These are phyloP conservation scores for Oscheius onirici DNA, from an alignment of 2,888 invertebrate genomes.

Conservation along the genomic window DNA sequence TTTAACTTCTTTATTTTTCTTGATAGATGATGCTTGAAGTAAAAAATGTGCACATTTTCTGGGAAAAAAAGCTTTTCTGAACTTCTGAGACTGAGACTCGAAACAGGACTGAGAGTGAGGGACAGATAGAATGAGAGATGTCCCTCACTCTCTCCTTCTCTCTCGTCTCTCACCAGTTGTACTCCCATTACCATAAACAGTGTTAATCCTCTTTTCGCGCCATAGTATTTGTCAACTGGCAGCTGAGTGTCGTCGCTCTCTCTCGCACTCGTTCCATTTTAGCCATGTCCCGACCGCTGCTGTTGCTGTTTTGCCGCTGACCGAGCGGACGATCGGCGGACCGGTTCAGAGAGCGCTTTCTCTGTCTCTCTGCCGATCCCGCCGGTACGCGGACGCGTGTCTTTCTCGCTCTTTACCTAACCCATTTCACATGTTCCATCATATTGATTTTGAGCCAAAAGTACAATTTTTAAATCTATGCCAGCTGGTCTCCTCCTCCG, in stretches of 20 bases:
- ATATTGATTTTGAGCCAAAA: neutral
- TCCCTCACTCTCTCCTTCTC: neutral
- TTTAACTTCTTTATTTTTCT: too few species aligned
- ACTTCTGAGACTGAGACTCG: too few species aligned
- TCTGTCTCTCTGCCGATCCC: constrained; percentile 17
- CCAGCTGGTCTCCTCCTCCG: neutral
- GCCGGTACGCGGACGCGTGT: constrained; percentile 23
- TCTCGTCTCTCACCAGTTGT: neutral
- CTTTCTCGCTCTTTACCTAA: constrained; percentile 15
- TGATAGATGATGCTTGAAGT: too few species aligned
- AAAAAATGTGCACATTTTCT: too few species aligned
- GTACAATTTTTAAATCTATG: neutral
- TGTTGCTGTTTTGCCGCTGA: constrained; percentile 4
- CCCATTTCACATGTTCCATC: neutral
- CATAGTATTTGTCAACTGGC: too few species aligned
- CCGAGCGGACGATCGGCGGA: neutral
- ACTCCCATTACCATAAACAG: too few species aligned
- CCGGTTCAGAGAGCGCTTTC: constrained; percentile 18
- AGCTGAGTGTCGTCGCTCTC: too few species aligned
- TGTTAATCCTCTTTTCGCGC: too few species aligned
- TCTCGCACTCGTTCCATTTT: neutral
- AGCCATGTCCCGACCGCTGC: neutral
- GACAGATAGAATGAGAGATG: neutral
- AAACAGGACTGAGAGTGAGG: too few species aligned
- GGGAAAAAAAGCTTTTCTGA: too few species aligned